Conservation (phyloP, 1,140 invertebrate genomes). For the Phymastichus coffea region DNA sequence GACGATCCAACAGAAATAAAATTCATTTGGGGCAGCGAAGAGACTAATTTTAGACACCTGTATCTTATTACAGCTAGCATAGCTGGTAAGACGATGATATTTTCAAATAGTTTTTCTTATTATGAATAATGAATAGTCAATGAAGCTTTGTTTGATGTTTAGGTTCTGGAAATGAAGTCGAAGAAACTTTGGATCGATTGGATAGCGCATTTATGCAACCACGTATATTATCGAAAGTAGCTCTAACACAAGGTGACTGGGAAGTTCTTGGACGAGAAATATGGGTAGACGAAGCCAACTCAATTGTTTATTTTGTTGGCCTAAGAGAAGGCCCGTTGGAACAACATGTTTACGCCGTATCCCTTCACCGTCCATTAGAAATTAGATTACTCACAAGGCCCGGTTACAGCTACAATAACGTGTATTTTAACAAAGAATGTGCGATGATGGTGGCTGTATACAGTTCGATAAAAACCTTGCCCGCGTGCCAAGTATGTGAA, state of each 20-base stretch:
- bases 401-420: slow-evolving; percentile 71
- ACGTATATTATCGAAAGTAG: slow-evolving; percentile 64
- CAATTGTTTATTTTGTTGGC: slow-evolving; percentile 80
- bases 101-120: not conserved
- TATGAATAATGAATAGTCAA: too few relatives aligned
- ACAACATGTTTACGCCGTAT: slow-evolving; percentile 81
- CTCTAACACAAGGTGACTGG: slow-evolving; percentile 80
- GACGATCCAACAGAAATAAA: slow-evolving; percentile 60
- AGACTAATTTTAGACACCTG: slow-evolving; percentile 87
- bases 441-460: slow-evolving; percentile 84
- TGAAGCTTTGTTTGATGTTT: not conserved
- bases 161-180: slow-evolving; percentile 56
- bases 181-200: slow-evolving; percentile 55
- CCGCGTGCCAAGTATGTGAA: slow-evolving; percentile 66
- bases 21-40: slow-evolving; percentile 92
- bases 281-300: slow-evolving; percentile 73
- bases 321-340: slow-evolving; percentile 78
- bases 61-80: slow-evolving; percentile 72
- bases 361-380: slow-evolving; percentile 66
- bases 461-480: slow-evolving; percentile 81
- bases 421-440: slow-evolving; percentile 85
- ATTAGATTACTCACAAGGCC: slow-evolving; percentile 71
- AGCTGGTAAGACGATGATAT: slow-evolving; percentile 38
- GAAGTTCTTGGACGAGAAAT: slow-evolving; percentile 75
- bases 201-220: slow-evolving; percentile 60